Evolutionary conservation across 2,797 vertebrate genomes (phyloP), one percentile per base, ranked within the genome.

Genomic region (Sebastes oblongus): DNA sequence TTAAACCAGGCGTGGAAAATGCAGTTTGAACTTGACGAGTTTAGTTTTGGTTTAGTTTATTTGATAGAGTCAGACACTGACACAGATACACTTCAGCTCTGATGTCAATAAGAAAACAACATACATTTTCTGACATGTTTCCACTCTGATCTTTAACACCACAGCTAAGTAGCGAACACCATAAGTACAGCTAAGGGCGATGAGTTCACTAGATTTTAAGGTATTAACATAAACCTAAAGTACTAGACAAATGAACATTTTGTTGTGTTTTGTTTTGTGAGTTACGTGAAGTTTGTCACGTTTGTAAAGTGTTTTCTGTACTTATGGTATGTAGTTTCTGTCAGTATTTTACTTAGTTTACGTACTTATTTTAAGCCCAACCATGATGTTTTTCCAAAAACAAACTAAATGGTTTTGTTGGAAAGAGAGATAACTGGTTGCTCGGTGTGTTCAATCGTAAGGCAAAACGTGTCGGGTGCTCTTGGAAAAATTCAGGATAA

Each of bases 11-110:
- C 22, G 5, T 46, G 20, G n/a, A 75, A 32, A 66, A 36, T 29
- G 5, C 10, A 25, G 66, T 50, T 66, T 54, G 58, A 81, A 59
- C 24, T 8, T 4, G 39, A n/a, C 2, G 3, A 54, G 24, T 55
- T 79, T 36, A 7, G 13, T 72, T 66, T 55, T 55, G 25, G 13
- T 72, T 66, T 55, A 42, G n/a, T 61, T 72, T 66, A 20, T 77
- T 80, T 42, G 36, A 42, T 12, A n/a, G 10, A 77, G 29, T 36
- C 11, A 46, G 24, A 34, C 9, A n/a, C 30, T 39, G 18, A 25
- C 56, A 25, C 32, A 65, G 64, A 72, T 39, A 12, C 24, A 29
- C 61, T 75, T 52, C 1, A 20, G 56, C n/a, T 72, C 39, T 32
- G n/a, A 54, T 59, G 34, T 58, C 25, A 46, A 20, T 50, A 24